Percentiles rank a stretch among this genome's conserved stretches.
Conservation (phyloP, 1,140 invertebrate species). For the Cephus cinctus region DNA sequence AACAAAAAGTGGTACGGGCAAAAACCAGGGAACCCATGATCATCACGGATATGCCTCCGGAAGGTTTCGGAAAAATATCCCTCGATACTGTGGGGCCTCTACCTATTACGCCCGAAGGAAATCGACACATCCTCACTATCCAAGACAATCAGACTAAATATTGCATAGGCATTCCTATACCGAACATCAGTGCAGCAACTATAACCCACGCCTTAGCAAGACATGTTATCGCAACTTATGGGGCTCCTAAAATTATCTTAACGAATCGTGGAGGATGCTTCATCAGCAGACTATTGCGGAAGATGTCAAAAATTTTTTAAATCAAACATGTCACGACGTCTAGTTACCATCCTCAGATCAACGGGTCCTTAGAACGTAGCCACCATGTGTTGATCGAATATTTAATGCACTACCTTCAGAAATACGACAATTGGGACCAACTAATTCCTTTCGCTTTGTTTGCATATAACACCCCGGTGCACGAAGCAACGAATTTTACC, state of each 20-base stretch:
- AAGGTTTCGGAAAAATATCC: conserved; percentile 20
- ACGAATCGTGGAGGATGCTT: conserved; percentile 36
- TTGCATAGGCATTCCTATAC: conserved; percentile 23
- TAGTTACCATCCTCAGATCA: conserved; percentile 26
- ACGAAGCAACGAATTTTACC: conserved; percentile 30
- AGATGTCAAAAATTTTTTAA: conserved; percentile 27
- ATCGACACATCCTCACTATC: conserved; percentile 35
- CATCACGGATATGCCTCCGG: conserved; percentile 22
- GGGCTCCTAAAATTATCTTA: conserved; percentile 32
- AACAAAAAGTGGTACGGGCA: conserved; percentile 15
- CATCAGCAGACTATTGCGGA: conserved; percentile 25
- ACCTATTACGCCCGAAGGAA: conserved; percentile 18
- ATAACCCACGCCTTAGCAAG: conserved; percentile 27
- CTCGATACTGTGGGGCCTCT: conserved; percentile 30
- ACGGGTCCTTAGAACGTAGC: conserved; percentile 27
- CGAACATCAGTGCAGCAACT: conserved; percentile 21
- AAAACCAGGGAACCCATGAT: conserved; percentile 18
- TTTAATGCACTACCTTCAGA: conserved; percentile 15
- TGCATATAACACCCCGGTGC: conserved; percentile 25
- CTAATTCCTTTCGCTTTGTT: conserved; percentile 26
- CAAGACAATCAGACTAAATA: conserved; percentile 42
- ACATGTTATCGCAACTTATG: conserved; percentile 29
- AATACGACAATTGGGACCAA: conserved; percentile 38
- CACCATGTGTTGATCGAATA: conserved; percentile 26
- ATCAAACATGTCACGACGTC: conserved; percentile 28